Base-by-base conservation (phyloP, 1,140 invertebrate genomes). In the Papilio glaucus region DNA sequence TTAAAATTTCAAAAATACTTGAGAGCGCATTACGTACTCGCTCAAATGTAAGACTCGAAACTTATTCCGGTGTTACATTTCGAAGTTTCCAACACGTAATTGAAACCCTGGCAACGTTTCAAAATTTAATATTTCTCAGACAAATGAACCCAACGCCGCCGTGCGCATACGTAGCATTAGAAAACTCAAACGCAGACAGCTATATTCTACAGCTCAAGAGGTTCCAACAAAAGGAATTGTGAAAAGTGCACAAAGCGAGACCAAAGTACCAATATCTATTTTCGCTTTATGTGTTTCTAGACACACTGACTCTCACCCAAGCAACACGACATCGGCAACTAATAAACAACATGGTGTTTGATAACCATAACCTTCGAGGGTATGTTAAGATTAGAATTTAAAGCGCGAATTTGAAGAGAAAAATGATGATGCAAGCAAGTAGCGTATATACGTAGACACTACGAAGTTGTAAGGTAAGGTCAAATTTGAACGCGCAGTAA, bases 81-180 rank as follows among this genome's bases (percentile, higher is more conserved):
- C 33, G 33, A 63, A 63, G 61, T 63, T 63, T 39, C 61, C 29
- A 63, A 63, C 61, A 39, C 29, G 61, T 63, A 63, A 63, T 63
- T 63, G 61, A 63, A 63, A 63, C 61, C 61, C 61, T 63, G 61
- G 61, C 61, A 63, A 63, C 61, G 29, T 63, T 63, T 63, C 61
- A 63, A 63, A 63, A 63, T 63, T 63, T 63, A 63, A 63, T 63
- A 63, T 63, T 63, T 39, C 61, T 38, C 61, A 63, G 37, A 63
- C 61, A 63, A 63, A 63, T 63, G 61, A 63, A 63, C 61, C 37
- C 37, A 37, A 63, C 61, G 37, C 61, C 33, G 37, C 18, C 10
- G 33, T 4, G 33, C 15, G 33, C 61, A 63, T 63, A 21, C 61
- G 15, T 37, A 15, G 15, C 9, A n/a, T 38, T 38, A 63, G 61